A percentile compares a stretch with the other conserved stretches of the same genome.
Evolutionary conservation across 2,113 vertebrate genomes (phyloP).

Genomic region (Pseudopodoces humilis): DNA sequence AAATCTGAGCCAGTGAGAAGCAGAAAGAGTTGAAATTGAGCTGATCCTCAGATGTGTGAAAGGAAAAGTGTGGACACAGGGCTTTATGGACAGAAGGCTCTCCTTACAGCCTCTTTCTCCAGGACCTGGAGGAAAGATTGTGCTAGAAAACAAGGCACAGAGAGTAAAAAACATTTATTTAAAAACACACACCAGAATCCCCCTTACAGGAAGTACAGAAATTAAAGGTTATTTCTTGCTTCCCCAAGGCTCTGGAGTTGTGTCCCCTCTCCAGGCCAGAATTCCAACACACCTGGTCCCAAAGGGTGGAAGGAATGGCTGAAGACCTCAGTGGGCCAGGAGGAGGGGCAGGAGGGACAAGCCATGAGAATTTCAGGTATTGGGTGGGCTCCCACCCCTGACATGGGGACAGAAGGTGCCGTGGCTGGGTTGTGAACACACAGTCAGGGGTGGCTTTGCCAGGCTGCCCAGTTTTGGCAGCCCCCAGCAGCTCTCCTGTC

Average conservation of each 20-base stretch:
- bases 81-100: not conserved
- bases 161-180: not conserved
- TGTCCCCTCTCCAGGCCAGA: not conserved
- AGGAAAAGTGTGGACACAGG: fast-evolving
- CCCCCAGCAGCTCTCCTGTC: not conserved
- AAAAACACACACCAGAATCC: not conserved
- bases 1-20: not conserved
- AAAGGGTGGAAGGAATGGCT: not conserved
- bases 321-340: not conserved
- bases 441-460: not conserved
- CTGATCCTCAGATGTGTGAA: not conserved
- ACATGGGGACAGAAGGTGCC: not conserved
- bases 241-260: not conserved
- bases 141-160: not conserved
- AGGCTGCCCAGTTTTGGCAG: not conserved
- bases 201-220: not conserved
- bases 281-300: not conserved
- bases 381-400: not conserved
- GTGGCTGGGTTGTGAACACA: not conserved
- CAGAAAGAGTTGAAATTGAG: not conserved
- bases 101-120: not conserved
- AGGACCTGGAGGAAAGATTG: not conserved
- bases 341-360: not conserved
- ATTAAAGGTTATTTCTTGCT: not conserved
- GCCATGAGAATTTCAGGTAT: fast-evolving